A percentile compares a stretch with the other conserved stretches of the same genome.
phyloP scores from a whole-genome alignment of 2,113 vertebrate genomes.

The Gnathonemus echidnorhynchus region DNA sequence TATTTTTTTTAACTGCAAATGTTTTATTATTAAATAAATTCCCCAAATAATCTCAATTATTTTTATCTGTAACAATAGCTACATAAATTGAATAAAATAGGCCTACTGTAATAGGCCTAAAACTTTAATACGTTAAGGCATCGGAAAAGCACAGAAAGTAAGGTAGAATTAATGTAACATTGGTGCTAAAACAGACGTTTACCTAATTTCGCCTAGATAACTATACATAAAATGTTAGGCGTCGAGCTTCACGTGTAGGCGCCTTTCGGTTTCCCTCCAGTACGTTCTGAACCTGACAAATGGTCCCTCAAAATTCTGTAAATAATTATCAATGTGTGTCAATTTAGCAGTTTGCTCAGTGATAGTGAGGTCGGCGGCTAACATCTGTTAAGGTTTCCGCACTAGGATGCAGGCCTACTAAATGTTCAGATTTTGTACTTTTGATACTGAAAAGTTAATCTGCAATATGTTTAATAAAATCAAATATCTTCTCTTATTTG shows the following conservation, averaged over 20 bases:
- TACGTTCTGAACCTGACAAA: background rate
- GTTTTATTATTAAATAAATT: background rate
- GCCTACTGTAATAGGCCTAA: background rate
- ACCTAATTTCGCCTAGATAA: background rate
- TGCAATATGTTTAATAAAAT: background rate
- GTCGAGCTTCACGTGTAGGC: background rate
- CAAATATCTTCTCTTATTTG: background rate
- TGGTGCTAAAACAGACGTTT: background rate
- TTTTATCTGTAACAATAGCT: background rate
- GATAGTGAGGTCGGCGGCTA: slow-evolving; percentile 54
- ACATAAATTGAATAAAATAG: background rate
- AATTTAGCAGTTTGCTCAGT: slow-evolving; percentile 63
- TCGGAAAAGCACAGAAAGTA: background rate
- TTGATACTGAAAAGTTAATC: background rate
- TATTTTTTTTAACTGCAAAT: background rate
- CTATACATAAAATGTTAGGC: background rate
- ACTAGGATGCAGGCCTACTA: slow-evolving; percentile 45
- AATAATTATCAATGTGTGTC: slow-evolving; percentile 67
- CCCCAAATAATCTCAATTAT: background rate
- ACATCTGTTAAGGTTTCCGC: slow-evolving; percentile 53
- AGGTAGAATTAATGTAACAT: background rate
- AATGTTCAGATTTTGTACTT: slow-evolving; percentile 48
- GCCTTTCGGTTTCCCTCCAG: background rate
- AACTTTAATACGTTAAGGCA: background rate
- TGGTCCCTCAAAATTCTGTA: slow-evolving; percentile 49